phyloP scores from a whole-genome alignment of 2,888 invertebrate genomes.

The Papilio elwesi region DNA sequence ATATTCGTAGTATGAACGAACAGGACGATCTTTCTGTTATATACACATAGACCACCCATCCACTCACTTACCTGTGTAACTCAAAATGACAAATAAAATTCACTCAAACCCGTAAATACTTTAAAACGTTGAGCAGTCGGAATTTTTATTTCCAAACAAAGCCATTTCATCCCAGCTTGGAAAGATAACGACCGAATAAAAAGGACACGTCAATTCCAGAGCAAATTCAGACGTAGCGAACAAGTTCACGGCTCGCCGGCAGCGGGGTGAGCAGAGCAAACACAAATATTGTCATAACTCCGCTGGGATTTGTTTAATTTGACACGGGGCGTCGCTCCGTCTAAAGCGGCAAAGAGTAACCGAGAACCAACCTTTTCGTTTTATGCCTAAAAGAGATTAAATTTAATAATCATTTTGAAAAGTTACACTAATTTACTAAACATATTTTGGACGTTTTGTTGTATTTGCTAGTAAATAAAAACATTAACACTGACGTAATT shows the following conservation, averaged over 20 bases:
- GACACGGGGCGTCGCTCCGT: conserved; percentile 64
- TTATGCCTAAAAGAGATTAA: conserved; percentile 16
- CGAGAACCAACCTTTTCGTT: conserved; percentile 42
- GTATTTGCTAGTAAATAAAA: not conserved
- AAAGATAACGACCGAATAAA: conserved; percentile 33
- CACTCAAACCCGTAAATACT: conserved; percentile 13
- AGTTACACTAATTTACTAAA: not conserved
- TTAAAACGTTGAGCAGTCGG: conserved; percentile 29
- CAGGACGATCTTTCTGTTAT: too few species aligned
- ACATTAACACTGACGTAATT: too few species aligned
- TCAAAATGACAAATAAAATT: not conserved
- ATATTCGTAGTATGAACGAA: too few species aligned
- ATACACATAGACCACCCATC: conserved; percentile 6
- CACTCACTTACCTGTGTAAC: not conserved
- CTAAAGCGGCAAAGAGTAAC: conserved; percentile 57
- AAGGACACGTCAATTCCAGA: conserved; percentile 30
- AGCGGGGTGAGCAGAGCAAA: conserved; percentile 54
- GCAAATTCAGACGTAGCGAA: conserved; percentile 31
- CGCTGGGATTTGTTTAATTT: conserved; percentile 76
- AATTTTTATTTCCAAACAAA: conserved; percentile 33
- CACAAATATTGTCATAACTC: conserved; percentile 78
- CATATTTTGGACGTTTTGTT: not conserved
- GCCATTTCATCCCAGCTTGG: not conserved
- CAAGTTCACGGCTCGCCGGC: conserved; percentile 43
- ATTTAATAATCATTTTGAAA: not conserved